Evolutionary conservation across 37 sponge, comb jelly and placozoan genomes (phyloP).

Genomic region (Axinella damicornis): DNA sequence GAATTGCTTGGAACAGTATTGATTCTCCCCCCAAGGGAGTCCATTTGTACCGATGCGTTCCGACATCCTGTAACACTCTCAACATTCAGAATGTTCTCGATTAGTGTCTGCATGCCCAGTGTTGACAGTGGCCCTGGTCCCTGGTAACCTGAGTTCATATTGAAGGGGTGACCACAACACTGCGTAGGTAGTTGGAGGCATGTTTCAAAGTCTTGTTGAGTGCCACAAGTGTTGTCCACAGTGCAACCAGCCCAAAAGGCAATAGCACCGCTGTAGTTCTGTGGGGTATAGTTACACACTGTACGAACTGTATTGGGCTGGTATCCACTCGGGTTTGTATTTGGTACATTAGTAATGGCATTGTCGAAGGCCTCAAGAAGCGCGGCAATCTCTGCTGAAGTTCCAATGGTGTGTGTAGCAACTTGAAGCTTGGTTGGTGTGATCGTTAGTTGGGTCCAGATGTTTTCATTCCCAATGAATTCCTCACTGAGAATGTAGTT

Average conservation of each 20-base stretch:
- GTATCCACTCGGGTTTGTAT: too few relatives aligned
- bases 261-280: too few relatives aligned
- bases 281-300: too few relatives aligned
- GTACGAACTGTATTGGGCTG: too few relatives aligned
- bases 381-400: background rate
- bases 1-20: background rate
- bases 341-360: background rate
- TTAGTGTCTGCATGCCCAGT: background rate
- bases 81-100: background rate
- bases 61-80: background rate
- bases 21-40: background rate
- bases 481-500: background rate
- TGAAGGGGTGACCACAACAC: background rate
- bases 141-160: background rate
- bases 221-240: constrained; percentile 1
- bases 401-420: too few relatives aligned
- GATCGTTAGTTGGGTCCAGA: too few relatives aligned
- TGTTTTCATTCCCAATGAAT: too few relatives aligned
- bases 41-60: background rate
- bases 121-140: background rate
- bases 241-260: too few relatives aligned
- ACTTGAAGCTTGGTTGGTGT: too few relatives aligned
- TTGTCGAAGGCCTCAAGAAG: background rate
- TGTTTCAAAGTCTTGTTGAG: background rate
- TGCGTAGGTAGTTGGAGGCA: background rate